Conservation (phyloP, 2,888 invertebrate genomes). For the Nomada ferruginata region DNA sequence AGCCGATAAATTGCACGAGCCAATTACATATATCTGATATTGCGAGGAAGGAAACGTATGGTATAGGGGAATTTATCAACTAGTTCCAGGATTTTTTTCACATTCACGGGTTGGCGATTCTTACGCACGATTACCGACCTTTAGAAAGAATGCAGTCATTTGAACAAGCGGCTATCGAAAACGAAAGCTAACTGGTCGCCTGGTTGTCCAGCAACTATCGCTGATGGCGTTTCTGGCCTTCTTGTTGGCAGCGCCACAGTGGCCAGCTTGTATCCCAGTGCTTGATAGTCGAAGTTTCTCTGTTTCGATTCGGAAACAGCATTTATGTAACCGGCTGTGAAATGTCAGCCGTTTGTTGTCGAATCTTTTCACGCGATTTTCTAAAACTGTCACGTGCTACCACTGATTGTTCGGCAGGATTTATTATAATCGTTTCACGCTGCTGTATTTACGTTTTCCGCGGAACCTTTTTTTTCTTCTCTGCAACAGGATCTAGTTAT, state of each 20-base stretch:
- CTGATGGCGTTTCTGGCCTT: constrained; percentile 52
- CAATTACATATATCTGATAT: no score
- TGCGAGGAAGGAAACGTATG: no score
- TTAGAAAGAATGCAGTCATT: constrained; percentile 63
- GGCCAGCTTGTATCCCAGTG: constrained; percentile 26
- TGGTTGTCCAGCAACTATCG: constrained; percentile 63
- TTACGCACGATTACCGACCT: constrained; percentile 55
- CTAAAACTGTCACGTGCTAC: neutral
- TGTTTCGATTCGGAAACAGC: constrained; percentile 46
- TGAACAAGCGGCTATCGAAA: constrained; percentile 66
- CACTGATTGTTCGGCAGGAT: no score
- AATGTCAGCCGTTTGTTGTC: constrained; percentile 36
- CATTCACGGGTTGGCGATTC: constrained; percentile 23
- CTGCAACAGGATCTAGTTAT: no score
- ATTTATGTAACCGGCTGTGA: constrained; percentile 49
- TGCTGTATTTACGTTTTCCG: no score
- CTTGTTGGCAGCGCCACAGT: constrained; percentile 43
- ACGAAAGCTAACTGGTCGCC: constrained; percentile 64
- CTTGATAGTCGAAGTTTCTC: constrained; percentile 46
- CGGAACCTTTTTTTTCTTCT: no score
- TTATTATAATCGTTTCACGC: no score
- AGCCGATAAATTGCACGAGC: no score
- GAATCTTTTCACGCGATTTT: constrained; percentile 9
- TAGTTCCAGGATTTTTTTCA: constrained; percentile 22
- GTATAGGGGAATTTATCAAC: constrained; percentile 23